Evolutionary conservation across 2,888 invertebrate species (phyloP), one percentile per base, ranked within the genome.

Genomic region (Rhagonycha fulva): DNA sequence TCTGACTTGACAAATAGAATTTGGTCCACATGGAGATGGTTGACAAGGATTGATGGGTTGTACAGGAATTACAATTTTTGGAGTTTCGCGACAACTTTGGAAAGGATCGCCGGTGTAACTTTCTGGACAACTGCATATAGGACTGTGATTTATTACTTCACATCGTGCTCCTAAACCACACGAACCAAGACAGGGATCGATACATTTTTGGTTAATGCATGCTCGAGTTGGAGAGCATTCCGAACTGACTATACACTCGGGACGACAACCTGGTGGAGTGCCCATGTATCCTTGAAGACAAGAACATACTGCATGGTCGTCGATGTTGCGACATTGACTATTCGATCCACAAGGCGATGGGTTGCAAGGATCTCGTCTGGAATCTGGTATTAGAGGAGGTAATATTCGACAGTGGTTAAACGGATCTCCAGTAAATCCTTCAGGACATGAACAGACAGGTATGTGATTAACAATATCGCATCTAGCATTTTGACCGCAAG

Each of bases 11-110:
- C 96, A 96, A 79, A 92, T 88, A 3, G 95, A 91, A 86, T 95
- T 95, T 1, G 95, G 94, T 76, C 96, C 96, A 88, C 96, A 96
- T 0, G 96, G 95, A 61, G 94, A 93, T 75, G 94, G 94, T 77
- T 89, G 89, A 84, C 96, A 96, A 9, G 94, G 94, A 85, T 92
- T 88, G 83, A 88, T 81, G 81, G 87, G 85, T 28, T 87, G 82
- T 61, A 86, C 85, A 83, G 87, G 80, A 60, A 84, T 84, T 61
- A 87, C 85, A 84, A 86, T 82, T 77, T 86, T 86, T 83, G 89
- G 85, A 82, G 92, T 88, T 81, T 92, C 91, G 78, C 91, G 90
- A 84, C 94, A 94, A 81, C 93, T 92, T 85, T 92, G 92, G 88
- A 95, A 94, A 71, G 95, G 95, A 91, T 95, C 95, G 61, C 95